These are phyloP conservation scores for Coenonympha arcania DNA, from an alignment of 2,888 invertebrate species.

Conservation along the genomic window DNA sequence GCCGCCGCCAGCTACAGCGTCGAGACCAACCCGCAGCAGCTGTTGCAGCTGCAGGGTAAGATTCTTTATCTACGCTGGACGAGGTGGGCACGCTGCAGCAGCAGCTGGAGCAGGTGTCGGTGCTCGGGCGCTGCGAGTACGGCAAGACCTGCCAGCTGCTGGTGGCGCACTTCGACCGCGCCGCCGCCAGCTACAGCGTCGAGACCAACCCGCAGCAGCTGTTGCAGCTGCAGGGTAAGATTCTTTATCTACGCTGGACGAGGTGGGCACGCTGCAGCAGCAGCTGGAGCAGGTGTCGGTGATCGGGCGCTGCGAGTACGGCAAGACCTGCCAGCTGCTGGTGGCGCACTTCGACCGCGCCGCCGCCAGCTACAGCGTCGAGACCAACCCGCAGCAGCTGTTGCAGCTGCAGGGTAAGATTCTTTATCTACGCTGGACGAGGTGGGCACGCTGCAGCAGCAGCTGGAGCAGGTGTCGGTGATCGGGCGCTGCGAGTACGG, in stretches of 20 bases:
- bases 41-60: slow-evolving; percentile 57
- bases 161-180: slow-evolving; percentile 95
- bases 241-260: slow-evolving; percentile 86
- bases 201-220: slow-evolving; percentile 68
- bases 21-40: slow-evolving; percentile 62
- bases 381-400: slow-evolving; percentile 67
- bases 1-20: slow-evolving; percentile 87
- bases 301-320: slow-evolving; percentile 97
- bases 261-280: slow-evolving; percentile 95
- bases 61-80: slow-evolving; percentile 82
- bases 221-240: slow-evolving; percentile 49
- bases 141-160: slow-evolving; percentile 95
- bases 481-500: slow-evolving; percentile 98
- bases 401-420: slow-evolving; percentile 49
- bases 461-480: slow-evolving; percentile 95
- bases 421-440: slow-evolving; percentile 91
- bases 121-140: slow-evolving; percentile 97
- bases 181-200: slow-evolving; percentile 86
- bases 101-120: slow-evolving; percentile 95
- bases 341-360: slow-evolving; percentile 96
- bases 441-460: slow-evolving; percentile 95
- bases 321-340: slow-evolving; percentile 94
- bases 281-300: slow-evolving; percentile 97
- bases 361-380: slow-evolving; percentile 84
- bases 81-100: slow-evolving; percentile 97